Conservation (phyloP, 2,888 invertebrate genomes). For the Trissolcus brochymenae region DNA sequence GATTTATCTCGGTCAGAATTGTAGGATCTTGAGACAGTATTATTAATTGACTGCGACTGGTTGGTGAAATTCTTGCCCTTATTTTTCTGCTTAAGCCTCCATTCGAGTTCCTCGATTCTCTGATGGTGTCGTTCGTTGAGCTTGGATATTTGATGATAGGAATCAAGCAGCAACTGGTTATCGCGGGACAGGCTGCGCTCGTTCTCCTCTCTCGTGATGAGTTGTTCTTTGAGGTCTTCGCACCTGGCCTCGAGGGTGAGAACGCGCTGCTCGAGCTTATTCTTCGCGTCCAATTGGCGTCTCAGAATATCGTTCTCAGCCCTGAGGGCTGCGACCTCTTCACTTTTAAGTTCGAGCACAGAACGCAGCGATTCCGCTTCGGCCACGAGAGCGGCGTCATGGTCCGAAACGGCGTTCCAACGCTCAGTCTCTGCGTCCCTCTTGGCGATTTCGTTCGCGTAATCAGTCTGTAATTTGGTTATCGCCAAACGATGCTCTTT, state of each 20-base stretch:
- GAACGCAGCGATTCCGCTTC: slow-evolving; percentile 90
- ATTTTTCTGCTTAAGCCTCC: slow-evolving; percentile 89
- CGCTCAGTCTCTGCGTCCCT: slow-evolving; percentile 78
- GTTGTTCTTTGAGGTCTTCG: slow-evolving; percentile 89
- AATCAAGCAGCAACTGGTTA: slow-evolving; percentile 85
- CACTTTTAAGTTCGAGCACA: slow-evolving; percentile 91
- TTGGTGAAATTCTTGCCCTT: slow-evolving; percentile 78
- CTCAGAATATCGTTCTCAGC: slow-evolving; percentile 82
- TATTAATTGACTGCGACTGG: slow-evolving; percentile 61
- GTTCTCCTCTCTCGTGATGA: slow-evolving; percentile 82
- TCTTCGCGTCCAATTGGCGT: slow-evolving; percentile 86
- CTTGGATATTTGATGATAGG: slow-evolving; percentile 85
- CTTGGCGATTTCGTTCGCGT: slow-evolving; percentile 79
- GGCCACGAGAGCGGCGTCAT: slow-evolving; percentile 79
- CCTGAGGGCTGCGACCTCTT: slow-evolving; percentile 87
- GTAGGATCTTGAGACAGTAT: slow-evolving; percentile 68
- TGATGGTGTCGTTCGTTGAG: slow-evolving; percentile 87
- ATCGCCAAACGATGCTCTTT: slow-evolving; percentile 69
- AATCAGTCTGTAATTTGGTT: slow-evolving; percentile 75
- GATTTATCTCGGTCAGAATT: slow-evolving; percentile 63
- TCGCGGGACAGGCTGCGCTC: slow-evolving; percentile 85
- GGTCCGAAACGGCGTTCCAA: slow-evolving; percentile 77
- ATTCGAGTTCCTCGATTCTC: slow-evolving; percentile 92
- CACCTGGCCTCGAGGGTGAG: slow-evolving; percentile 87
- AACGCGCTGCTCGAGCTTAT: slow-evolving; percentile 84